These are phyloP conservation scores for Dynastes maya DNA, from an alignment of 2,888 invertebrate genomes.

Conservation along the genomic window DNA sequence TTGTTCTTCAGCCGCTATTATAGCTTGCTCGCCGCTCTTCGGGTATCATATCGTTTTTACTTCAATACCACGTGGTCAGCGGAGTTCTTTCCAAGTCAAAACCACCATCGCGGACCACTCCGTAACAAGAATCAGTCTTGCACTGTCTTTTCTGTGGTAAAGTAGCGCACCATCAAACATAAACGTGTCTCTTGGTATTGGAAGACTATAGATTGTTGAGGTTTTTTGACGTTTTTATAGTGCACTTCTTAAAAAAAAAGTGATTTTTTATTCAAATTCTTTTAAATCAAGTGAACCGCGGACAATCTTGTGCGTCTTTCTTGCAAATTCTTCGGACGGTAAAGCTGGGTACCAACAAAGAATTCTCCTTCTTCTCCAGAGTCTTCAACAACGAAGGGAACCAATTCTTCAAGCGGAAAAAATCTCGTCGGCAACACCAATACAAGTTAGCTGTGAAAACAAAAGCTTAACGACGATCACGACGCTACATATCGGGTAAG, in stretches of 20 bases:
- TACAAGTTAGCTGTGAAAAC: neutral
- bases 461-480: neutral
- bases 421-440: neutral
- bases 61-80: slow-evolving; percentile 18
- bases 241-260: too few relatives aligned
- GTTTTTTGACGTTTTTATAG: too few relatives aligned
- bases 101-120: neutral
- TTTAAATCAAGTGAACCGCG: too few relatives aligned
- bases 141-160: slow-evolving; percentile 10
- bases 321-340: neutral
- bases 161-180: neutral
- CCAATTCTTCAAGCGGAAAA: slow-evolving; percentile 1
- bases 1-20: too few relatives aligned
- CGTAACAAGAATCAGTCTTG: neutral
- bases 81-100: too few relatives aligned
- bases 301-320: too few relatives aligned
- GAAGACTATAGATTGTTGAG: neutral
- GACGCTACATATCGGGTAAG: slow-evolving; percentile 4
- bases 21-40: too few relatives aligned
- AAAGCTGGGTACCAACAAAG: neutral
- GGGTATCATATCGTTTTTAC: too few relatives aligned
- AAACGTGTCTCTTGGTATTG: neutral
- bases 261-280: too few relatives aligned
- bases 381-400: neutral
- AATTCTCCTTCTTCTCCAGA: too few relatives aligned